A percentile compares a stretch with the other conserved stretches of the same genome.
phyloP scores from a whole-genome alignment of 1,140 invertebrate genomes.

The Chymomyza costata region DNA sequence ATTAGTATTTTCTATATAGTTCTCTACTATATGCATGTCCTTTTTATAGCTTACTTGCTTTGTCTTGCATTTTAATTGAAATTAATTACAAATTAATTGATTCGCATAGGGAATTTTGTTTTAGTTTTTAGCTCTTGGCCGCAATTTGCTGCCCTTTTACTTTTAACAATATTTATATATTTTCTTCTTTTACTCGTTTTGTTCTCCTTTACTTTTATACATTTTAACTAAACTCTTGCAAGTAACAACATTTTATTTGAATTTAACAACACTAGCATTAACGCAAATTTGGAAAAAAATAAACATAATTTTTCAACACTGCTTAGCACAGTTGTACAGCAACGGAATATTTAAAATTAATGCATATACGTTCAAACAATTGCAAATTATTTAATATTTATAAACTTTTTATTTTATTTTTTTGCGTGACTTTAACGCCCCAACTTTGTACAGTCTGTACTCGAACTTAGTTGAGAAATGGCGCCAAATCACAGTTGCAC shows the following conservation, averaged over 20 bases:
- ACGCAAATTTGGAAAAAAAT: conserved; percentile 46
- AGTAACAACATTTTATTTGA: conserved; percentile 45
- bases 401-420: conserved; percentile 9
- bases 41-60: conserved; percentile 19
- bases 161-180: conserved; percentile 12
- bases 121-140: conserved; percentile 23
- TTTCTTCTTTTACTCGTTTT: conserved; percentile 3
- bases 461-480: conserved; percentile 59
- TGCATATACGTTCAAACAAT: conserved; percentile 24
- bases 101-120: conserved; percentile 72
- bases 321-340: conserved; percentile 26
- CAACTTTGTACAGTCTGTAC: conserved; percentile 10
- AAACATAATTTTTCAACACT: conserved; percentile 34
- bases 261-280: conserved; percentile 65
- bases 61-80: conserved; percentile 50
- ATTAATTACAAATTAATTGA: conserved; percentile 76
- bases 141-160: conserved; percentile 20
- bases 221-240: conserved; percentile 58
- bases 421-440: conserved; percentile 49
- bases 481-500: conserved; percentile 78
- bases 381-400: too few relatives aligned
- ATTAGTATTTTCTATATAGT: conserved; percentile 35
- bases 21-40: conserved; percentile 21
- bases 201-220: conserved; percentile 37
- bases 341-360: too few relatives aligned